Conservation (phyloP, 2,888 invertebrate species). For the Helicoverpa assulta region DNA sequence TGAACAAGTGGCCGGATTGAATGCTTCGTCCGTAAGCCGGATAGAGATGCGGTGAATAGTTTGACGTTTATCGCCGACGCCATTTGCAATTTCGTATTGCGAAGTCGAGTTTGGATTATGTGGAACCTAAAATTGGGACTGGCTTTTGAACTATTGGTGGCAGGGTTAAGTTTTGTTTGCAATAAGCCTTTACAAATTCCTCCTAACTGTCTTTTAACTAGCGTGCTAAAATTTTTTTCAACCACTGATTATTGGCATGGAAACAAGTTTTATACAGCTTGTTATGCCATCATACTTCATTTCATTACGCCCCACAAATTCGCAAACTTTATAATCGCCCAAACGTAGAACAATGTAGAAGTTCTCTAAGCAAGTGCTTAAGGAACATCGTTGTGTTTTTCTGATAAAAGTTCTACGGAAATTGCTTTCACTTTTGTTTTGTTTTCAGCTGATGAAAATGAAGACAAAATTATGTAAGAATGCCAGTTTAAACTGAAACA, state of each 20-base stretch:
- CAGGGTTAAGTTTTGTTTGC: constrained; percentile 13
- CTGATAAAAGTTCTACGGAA: constrained; percentile 17
- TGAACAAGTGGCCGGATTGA: constrained; percentile 55
- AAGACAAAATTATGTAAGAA: not conserved
- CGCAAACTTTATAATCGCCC: constrained; percentile 31
- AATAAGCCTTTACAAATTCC: not conserved
- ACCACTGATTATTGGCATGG: too few species aligned
- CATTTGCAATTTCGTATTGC: constrained; percentile 44
- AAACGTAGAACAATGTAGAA: constrained; percentile 27
- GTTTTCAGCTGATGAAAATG: not conserved
- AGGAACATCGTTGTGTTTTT: constrained; percentile 25
- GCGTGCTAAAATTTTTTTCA: not conserved
- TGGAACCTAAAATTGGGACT: constrained; percentile 33
- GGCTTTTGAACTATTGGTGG: constrained; percentile 14
- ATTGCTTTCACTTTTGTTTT: constrained; percentile 12
- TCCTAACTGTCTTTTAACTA: too few species aligned
- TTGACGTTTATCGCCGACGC: constrained; percentile 56
- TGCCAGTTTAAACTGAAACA: not conserved
- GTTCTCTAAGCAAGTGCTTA: constrained; percentile 34
- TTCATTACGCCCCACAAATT: constrained; percentile 33
- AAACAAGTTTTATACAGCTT: constrained; percentile 3
- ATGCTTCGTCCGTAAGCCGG: constrained; percentile 54
- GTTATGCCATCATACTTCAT: constrained; percentile 19
- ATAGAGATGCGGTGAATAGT: constrained; percentile 52
- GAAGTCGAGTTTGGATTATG: constrained; percentile 29